phyloP scores from a whole-genome alignment of 1,140 invertebrate species.

The Diuraphis noxia region DNA sequence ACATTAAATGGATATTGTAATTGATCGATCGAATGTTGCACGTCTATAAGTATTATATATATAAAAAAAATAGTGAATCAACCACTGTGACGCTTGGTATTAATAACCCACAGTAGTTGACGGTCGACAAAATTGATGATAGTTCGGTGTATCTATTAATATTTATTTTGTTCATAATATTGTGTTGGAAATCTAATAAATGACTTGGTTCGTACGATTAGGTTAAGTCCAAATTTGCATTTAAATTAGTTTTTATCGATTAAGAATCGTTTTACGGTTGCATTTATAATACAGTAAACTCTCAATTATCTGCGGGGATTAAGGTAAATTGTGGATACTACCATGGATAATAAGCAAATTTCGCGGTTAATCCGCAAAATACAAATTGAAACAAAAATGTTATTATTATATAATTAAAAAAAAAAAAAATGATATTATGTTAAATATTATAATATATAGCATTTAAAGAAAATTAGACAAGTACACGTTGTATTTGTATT shows the following conservation, averaged over 20 bases:
- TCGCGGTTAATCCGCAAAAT: too few species aligned
- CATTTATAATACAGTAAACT: neutral
- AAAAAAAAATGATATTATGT: too few species aligned
- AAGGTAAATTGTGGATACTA: too few species aligned
- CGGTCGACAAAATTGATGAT: neutral
- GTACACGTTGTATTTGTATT: too few species aligned
- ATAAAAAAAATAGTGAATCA: too few species aligned
- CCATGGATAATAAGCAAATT: too few species aligned
- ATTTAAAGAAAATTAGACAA: too few species aligned
- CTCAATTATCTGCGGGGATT: too few species aligned
- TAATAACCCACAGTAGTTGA: neutral
- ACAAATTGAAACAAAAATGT: too few species aligned
- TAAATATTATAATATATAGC: too few species aligned
- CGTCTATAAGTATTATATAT: neutral
- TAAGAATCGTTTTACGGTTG: neutral
- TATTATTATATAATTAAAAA: too few species aligned
- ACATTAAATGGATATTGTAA: neutral
- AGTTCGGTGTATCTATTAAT: neutral
- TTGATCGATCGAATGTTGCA: neutral
- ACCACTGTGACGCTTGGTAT: neutral
- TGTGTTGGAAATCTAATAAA: neutral
- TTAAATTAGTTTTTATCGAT: neutral
- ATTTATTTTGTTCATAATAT: neutral
- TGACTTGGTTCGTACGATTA: neutral
- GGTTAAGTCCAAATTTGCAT: neutral